Evolutionary conservation across 2,113 vertebrate genomes (phyloP), one percentile per base, ranked within the genome.

Genomic region (Drymodes brunneopygia): DNA sequence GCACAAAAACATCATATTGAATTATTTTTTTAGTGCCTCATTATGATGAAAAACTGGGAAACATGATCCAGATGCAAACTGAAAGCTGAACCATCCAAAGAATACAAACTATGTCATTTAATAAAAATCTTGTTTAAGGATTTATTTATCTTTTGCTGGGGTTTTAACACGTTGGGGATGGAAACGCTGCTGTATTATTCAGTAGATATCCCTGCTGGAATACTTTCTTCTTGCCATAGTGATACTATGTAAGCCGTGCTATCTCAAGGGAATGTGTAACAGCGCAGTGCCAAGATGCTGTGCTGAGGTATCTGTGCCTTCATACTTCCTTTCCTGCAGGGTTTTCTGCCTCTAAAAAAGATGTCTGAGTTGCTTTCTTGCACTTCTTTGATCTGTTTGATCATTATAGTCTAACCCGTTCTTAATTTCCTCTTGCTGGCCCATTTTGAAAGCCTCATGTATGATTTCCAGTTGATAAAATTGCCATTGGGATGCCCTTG

Each of bases 391-490:
- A 84, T 54, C 60, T 58, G 10, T 54, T 91, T 71, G 33, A 75
- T 90, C 50, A 19, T 73, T 91, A 18, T 19, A 66, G 60, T n/a
- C 65, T 53, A 61, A 36, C 45, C 25, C 64, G n/a, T 72, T 80
- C 42, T 20, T 69, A 44, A 95, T 89, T 96, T 96, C 40, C 69
- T 62, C 78, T 82, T 54, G 28, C 42, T 92, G 67, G 44, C 56
- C 70, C 29, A 2, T 78, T 95, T 87, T 70, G 78, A 95, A 81
- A 95, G 56, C 23, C 31, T 72, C 35, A 8, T 19, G 47, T 75
- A 73, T 33, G 80, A 91, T 91, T 95, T 95, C 81, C 58, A 62
- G 66, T 95, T 57, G 90, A 72, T 79, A 82, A 82, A 94, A 93
- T 78, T 92, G 92, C 81, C 78, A 54, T 10, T 89, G 92, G 90